phyloP scores from a whole-genome alignment of 2,888 invertebrate species.

The Hydraecia micacea region DNA sequence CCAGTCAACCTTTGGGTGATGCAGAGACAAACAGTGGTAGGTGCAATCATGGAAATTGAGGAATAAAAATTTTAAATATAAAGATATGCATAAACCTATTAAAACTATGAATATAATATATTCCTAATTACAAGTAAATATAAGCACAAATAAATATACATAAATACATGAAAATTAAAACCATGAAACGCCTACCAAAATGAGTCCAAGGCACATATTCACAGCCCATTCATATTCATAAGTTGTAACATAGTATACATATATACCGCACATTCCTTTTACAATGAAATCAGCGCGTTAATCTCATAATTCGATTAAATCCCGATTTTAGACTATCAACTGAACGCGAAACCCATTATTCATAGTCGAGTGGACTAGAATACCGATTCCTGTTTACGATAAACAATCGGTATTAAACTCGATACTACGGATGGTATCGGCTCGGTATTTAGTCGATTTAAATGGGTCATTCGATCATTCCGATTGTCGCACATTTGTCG shows the following conservation, averaged over 20 bases:
- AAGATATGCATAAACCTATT: no score
- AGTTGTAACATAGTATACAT: constrained; percentile 19
- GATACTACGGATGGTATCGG: constrained; percentile 52
- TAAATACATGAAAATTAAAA: no score
- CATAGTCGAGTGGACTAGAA: constrained; percentile 57
- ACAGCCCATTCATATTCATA: background rate
- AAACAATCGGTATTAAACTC: constrained; percentile 67
- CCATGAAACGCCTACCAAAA: background rate
- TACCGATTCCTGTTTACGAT: constrained; percentile 62
- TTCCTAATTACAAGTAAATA: no score
- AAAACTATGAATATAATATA: no score
- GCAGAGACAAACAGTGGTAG: no score
- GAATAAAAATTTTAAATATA: no score
- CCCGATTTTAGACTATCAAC: constrained; percentile 52
- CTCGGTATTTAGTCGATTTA: constrained; percentile 63
- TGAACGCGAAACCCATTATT: constrained; percentile 58
- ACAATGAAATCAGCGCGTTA: constrained; percentile 33
- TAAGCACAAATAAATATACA: no score
- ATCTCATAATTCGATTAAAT: constrained; percentile 55
- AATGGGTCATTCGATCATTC: constrained; percentile 69
- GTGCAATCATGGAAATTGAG: no score
- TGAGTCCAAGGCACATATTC: background rate
- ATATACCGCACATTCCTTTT: constrained; percentile 12
- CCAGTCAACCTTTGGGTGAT: no score
- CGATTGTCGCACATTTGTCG: constrained; percentile 64